Evolutionary conservation across 2,888 invertebrate genomes (phyloP), one percentile per base, ranked within the genome.

Genomic region (Macaria liturata): DNA sequence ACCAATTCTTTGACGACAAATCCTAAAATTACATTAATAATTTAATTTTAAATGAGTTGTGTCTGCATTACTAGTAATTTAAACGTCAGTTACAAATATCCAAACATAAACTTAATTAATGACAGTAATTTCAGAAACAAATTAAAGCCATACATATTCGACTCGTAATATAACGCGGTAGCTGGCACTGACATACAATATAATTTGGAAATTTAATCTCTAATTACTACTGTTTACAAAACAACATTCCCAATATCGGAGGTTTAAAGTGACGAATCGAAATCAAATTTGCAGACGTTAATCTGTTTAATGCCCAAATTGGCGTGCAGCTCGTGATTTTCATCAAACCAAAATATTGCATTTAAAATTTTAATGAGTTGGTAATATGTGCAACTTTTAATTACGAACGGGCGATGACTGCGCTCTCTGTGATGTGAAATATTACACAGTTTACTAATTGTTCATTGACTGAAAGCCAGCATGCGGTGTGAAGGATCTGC

Each of bases 301-400:
- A 77, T 74, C 69, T 68, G 69, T 72, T 76, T 76, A 75, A 70
- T 54, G 54, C 71, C 67, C 59, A 70, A 79, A 80, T 75, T 74
- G 71, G 66, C 62, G 63, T 42, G 54, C 56, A 53, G 62, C 68
- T 69, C 67, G 62, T 46, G 54, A 55, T 62, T 68, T 66, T 62
- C 66, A 68, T 60, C 59, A 62, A 59, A 52, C 51, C 55, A 64
- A 69, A 69, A 69, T 69, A 69, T 70, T 68, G 52, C 57, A 63
- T 69, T 69, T 68, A 49, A 71, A 67, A 68, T 71, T 69, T 71
- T 70, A 72, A 74, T 76, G 62, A 72, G 67, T 70, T 57, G 61
- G 54, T 59, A 49, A 60, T 63, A 60, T 55, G 60, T 59, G 60
- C 48, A 66, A 71, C 53, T 69, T 74, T 70, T 67, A 68, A 74